A percentile compares a stretch with the other conserved stretches of the same genome.
phyloP scores from a whole-genome alignment of 2,797 vertebrate genomes.

The Danio jaintianensis region DNA sequence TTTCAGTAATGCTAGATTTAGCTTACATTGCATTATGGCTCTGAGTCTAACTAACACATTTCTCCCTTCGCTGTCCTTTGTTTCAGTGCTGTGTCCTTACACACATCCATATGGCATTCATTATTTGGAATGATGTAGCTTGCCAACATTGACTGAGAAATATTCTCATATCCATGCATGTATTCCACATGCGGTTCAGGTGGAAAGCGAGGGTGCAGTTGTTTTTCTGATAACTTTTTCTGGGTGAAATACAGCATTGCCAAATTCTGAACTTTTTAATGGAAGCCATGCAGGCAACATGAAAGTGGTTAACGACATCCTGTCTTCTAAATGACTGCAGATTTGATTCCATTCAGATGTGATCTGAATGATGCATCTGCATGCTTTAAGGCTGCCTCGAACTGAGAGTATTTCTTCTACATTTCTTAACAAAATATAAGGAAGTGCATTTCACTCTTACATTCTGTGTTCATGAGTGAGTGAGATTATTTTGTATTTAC shows the following conservation, averaged over 20 bases:
- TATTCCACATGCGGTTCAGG: slow-evolving; percentile 30
- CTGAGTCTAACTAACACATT: slow-evolving; percentile 20
- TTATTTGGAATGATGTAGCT: slow-evolving; percentile 45
- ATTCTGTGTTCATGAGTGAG: slow-evolving; percentile 13
- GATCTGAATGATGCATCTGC: slow-evolving; percentile 23
- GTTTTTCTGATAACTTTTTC: slow-evolving; percentile 18
- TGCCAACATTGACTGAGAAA: slow-evolving; percentile 7
- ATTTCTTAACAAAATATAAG: slow-evolving; percentile 8
- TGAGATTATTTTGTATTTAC: slow-evolving; percentile 16
- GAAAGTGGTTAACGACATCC: slow-evolving; percentile 17
- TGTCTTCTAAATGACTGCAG: slow-evolving; percentile 30
- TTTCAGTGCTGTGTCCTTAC: slow-evolving; percentile 38
- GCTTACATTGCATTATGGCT: slow-evolving; percentile 41
- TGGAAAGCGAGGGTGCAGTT: slow-evolving; percentile 25
- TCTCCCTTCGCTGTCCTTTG: slow-evolving; percentile 29
- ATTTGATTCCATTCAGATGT: slow-evolving; percentile 7
- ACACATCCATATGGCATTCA: slow-evolving; percentile 48
- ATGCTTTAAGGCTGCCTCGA: slow-evolving; percentile 18
- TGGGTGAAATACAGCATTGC: slow-evolving; percentile 30
- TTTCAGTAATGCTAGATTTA: slow-evolving; percentile 39
- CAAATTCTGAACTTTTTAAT: slow-evolving; percentile 26
- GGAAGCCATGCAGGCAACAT: slow-evolving; percentile 32
- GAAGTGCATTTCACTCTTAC: slow-evolving; percentile 1
- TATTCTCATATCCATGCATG: slow-evolving; percentile 16
- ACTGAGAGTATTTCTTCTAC: not conserved